These are phyloP conservation scores for Channallabes apus DNA, from an alignment of 2,797 vertebrate genomes.

Conservation along the genomic window DNA sequence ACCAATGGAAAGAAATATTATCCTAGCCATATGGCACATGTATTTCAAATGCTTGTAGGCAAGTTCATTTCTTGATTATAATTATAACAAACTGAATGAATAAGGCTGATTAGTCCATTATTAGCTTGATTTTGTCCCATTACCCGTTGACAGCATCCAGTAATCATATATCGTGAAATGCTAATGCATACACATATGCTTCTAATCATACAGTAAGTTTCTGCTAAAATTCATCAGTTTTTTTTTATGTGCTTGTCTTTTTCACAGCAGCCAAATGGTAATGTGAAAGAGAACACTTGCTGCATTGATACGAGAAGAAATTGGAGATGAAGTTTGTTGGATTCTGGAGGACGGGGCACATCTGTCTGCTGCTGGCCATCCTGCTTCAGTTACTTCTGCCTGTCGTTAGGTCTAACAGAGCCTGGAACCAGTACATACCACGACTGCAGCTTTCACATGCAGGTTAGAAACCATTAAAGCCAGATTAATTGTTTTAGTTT, in stretches of 20 bases:
- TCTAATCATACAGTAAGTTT: slow-evolving; percentile 3
- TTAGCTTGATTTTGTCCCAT: slow-evolving; percentile 7
- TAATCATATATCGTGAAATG: not conserved
- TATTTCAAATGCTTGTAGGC: not conserved
- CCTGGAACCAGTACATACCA: slow-evolving; percentile 44
- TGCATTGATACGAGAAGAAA: slow-evolving; percentile 35
- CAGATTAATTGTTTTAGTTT: not conserved
- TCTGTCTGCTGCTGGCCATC: slow-evolving; percentile 35
- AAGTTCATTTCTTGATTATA: slow-evolving; percentile 6
- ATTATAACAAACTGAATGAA: slow-evolving; percentile 17
- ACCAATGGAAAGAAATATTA: not conserved
- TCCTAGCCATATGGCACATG: not conserved
- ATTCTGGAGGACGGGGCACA: slow-evolving; percentile 34
- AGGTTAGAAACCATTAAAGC: slow-evolving; percentile 48
- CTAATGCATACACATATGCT: slow-evolving; percentile 11
- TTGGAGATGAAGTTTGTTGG: slow-evolving; percentile 48
- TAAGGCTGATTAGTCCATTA: slow-evolving; percentile 16
- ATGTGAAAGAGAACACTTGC: slow-evolving; percentile 55
- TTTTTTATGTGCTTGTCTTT: slow-evolving; percentile 22
- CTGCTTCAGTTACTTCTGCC: slow-evolving; percentile 37
- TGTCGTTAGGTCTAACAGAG: not conserved
- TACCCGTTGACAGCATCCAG: slow-evolving; percentile 5
- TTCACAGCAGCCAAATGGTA: slow-evolving; percentile 45
- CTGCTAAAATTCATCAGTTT: not conserved
- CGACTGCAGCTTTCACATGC: slow-evolving; percentile 56